Evolutionary conservation across 2,888 invertebrate genomes (phyloP), one percentile per base, ranked within the genome.

Genomic region (Bursaphelenchus okinawaensis): DNA sequence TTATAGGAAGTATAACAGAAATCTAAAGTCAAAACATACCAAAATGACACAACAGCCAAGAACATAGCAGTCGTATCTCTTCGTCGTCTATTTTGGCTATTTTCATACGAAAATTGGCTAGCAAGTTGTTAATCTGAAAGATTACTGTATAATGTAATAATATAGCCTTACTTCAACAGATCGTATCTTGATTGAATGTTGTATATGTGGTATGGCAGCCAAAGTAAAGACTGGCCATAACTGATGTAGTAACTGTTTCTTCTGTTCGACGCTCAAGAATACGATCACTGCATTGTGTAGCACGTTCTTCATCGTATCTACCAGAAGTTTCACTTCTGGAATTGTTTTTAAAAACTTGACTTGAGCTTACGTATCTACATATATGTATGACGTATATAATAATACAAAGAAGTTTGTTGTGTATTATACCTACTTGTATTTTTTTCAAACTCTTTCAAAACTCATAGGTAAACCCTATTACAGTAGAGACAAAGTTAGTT

Each of bases 51-150:
- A 74, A 67, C 4, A 75, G 19, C 22, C 74, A 62, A 54, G 75
- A 75, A 31, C 70, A 55, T 8, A 75, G 22, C 1, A 77, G 65
- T 40, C 76, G 65, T 27, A 65, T 52, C 51, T 75, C 72, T 40
- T 76, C 74, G 1, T 68, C 8, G 24, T 74, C 62, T 24, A 62
- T 62, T 57, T 22, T 58, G 58, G 40, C 31, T 7, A 52, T 8
- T 58, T 58, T 16, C 19, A n/a, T 1, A 16, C 3, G 19, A 54
- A 54, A 54, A n/a, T 54, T 19, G 54, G 23, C 12, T 3, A 54
- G 12, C 19, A 23, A 6, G 19, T 24, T 27, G 23, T 54, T 54
- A 54, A 24, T 16, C 26, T 54, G 12, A 4, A 26, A 22, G 23
- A 19, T n/a, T 12, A 58, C 29, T 55, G 4, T 16, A 28, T 55